phyloP scores from a whole-genome alignment of 2,113 vertebrate species.

The Centropus bengalensis region DNA sequence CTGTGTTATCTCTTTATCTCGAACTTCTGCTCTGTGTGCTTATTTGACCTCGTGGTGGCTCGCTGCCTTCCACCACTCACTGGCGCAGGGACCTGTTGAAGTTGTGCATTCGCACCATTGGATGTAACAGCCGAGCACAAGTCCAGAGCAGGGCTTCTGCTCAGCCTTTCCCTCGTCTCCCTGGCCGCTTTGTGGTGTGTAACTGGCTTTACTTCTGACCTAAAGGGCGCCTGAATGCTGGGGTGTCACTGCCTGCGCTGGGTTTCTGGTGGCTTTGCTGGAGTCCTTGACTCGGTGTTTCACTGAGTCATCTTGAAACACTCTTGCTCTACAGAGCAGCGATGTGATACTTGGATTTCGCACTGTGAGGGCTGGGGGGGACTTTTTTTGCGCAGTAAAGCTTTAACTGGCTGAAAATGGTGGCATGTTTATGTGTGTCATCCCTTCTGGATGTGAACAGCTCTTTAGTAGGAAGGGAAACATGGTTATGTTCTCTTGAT shows the following conservation, averaged over 20 bases:
- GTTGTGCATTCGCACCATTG: not conserved
- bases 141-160: not conserved
- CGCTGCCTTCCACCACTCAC: accelerated
- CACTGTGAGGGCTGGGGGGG: not conserved
- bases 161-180: not conserved
- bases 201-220: not conserved
- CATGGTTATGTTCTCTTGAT: not conserved
- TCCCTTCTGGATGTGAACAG: not conserved
- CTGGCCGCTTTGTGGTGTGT: accelerated
- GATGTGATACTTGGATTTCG: not conserved
- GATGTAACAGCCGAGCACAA: not conserved
- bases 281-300: not conserved
- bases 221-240: not conserved
- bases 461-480: not conserved
- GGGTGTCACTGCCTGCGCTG: accelerated
- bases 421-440: accelerated
- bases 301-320: not conserved
- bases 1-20: not conserved
- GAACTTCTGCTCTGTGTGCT: accelerated
- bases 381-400: not conserved
- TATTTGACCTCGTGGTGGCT: not conserved
- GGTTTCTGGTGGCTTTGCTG: not conserved
- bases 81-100: not conserved
- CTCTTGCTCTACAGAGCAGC: not conserved
- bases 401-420: not conserved